These are phyloP conservation scores for Pocota personata DNA, from an alignment of 2,888 invertebrate species.

Conservation along the genomic window DNA sequence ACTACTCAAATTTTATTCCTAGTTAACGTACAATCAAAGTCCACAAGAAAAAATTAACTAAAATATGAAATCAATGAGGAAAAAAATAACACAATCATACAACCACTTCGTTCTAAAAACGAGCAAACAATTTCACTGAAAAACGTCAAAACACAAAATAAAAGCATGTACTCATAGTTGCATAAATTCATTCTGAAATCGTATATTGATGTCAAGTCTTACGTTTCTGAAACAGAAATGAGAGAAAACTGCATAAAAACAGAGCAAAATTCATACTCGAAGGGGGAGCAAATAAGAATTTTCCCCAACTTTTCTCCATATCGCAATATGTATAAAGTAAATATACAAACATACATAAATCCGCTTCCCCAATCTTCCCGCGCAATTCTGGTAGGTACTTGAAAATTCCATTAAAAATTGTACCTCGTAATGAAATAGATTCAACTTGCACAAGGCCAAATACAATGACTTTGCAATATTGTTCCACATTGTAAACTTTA, in stretches of 20 bases:
- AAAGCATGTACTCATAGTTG: background rate
- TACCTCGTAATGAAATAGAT: slow-evolving; percentile 12
- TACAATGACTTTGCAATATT: slow-evolving; percentile 36
- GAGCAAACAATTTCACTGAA: background rate
- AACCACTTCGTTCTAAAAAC: background rate
- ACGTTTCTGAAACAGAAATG: background rate
- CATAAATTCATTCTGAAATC: slow-evolving; percentile 25
- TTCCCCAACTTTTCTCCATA: background rate
- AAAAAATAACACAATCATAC: background rate
- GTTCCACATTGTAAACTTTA: slow-evolving; percentile 28
- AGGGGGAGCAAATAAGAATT: background rate
- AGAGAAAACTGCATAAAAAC: background rate
- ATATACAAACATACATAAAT: background rate
- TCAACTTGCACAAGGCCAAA: slow-evolving; percentile 41
- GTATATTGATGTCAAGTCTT: slow-evolving; percentile 23
- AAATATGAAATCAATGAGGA: background rate
- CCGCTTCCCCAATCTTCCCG: background rate
- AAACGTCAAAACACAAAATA: background rate
- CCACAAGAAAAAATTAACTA: background rate
- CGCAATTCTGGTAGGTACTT: slow-evolving; percentile 27
- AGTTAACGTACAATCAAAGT: background rate
- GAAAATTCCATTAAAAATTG: slow-evolving; percentile 41
- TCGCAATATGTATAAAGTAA: background rate
- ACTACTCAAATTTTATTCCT: background rate
- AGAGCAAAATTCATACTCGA: background rate